These are phyloP conservation scores for Phoxinus phoxinus DNA, from an alignment of 2,113 vertebrate species.

Conservation along the genomic window DNA sequence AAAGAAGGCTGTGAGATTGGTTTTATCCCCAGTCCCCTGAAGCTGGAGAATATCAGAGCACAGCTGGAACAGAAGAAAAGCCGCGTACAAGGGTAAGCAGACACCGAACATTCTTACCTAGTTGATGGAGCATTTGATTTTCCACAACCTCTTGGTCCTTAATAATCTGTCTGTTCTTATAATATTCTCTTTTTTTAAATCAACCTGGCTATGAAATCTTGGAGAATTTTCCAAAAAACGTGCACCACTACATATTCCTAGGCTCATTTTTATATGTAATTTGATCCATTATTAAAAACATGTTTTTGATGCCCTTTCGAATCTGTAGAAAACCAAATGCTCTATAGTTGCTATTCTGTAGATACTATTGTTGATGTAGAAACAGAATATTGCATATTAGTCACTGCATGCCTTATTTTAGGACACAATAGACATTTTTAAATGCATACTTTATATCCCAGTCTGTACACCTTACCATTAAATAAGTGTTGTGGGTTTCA, in stretches of 20 bases:
- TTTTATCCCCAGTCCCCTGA: constrained; percentile 96
- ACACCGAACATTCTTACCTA: background rate
- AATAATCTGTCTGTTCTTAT: background rate
- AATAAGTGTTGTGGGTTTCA: background rate
- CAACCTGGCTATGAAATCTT: background rate
- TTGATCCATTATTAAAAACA: background rate
- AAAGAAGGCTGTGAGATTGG: constrained; percentile 99
- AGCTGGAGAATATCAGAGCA: constrained; percentile 93
- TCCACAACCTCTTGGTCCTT: background rate
- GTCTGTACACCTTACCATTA: background rate
- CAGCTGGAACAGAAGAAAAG: constrained; percentile 97
- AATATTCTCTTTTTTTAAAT: background rate
- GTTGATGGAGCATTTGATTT: constrained; percentile 52
- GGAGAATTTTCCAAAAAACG: constrained; percentile 1
- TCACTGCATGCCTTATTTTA: background rate
- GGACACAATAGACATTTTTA: background rate
- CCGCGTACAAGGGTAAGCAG: constrained; percentile 91
- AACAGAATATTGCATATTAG: background rate
- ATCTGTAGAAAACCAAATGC: constrained; percentile 54
- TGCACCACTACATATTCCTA: background rate
- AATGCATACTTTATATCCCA: background rate
- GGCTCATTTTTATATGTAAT: constrained; percentile 24
- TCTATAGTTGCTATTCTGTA: background rate
- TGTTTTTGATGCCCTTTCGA: background rate
- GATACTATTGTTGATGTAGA: constrained; percentile 3